Base-by-base conservation (phyloP, 2,113 vertebrate genomes). In the Penelope pileata region DNA sequence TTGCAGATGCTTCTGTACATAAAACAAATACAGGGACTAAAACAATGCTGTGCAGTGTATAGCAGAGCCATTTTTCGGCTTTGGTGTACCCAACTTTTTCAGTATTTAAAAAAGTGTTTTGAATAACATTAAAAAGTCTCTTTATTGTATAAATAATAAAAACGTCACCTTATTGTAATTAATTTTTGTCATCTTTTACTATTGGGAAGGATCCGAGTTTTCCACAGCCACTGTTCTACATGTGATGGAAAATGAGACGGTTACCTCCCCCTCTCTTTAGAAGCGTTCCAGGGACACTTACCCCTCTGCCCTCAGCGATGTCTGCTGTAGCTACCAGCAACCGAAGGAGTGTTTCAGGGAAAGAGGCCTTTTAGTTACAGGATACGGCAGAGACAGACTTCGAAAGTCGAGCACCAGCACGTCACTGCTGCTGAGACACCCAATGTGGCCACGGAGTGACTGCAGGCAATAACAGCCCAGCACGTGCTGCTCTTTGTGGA, bases 81-180 rank as follows among this genome's bases (percentile, higher is more conserved):
- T 99, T 99, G 98, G 97, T 98, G 98, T 96, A 98, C 99, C 98
- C 98, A 98, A 98, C 86, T 99, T 99, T 99, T 99, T 99, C 99
- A 99, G 98, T 99, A 99, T 99, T 99, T 99, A 99, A 99, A 97
- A 97, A 99, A 97, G 98, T 99, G 99, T 99, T 99, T 99, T 99
- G 98, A 99, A 99, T 99, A 99, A 99, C 98, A 99, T 99, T 98
- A 83, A 96, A 99, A 99, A 99, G 98, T 98, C 98, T 98, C 97
- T 97, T 97, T 99, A 99, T 99, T 99, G 99, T 99, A 99, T 97
- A 99, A 99, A 99, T 98, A 99, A 99, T 99, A 99, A 99, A 99
- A 99, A 98, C 93, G 99, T 99, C 98, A 99, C 98, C 97, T 98
- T 99, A 99, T 99, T 99, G 99, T 99, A 99, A 98, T 83, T 84